Evolutionary conservation across 1,140 invertebrate genomes (phyloP).

Genomic region (Vanessa tameamea): DNA sequence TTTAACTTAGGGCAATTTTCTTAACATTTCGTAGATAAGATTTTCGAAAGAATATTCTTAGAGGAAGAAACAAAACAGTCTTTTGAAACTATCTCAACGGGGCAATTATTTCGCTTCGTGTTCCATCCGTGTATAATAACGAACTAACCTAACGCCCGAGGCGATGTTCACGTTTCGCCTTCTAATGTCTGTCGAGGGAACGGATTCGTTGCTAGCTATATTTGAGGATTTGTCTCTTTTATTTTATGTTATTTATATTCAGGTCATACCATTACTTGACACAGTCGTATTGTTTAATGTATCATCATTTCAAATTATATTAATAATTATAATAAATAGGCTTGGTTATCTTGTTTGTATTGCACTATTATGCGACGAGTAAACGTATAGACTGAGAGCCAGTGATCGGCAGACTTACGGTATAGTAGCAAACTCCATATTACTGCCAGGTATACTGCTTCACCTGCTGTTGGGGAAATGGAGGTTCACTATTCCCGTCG

Average conservation of each 20-base stretch:
- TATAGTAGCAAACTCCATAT: too few relatives aligned
- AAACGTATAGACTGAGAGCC: too few relatives aligned
- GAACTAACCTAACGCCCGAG: conserved; percentile 28
- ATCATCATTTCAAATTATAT: background rate
- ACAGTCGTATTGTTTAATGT: background rate
- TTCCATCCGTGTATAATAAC: conserved; percentile 40
- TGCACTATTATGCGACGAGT: background rate
- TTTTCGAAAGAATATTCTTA: conserved; percentile 26
- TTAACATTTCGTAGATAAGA: conserved; percentile 8
- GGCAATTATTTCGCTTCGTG: conserved; percentile 37
- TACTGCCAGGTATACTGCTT: too few relatives aligned
- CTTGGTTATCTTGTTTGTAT: too few relatives aligned
- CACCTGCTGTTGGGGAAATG: too few relatives aligned
- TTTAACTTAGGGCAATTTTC: conserved; percentile 9
- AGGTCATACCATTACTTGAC: conserved; percentile 1
- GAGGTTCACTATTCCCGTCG: too few relatives aligned
- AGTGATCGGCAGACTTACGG: too few relatives aligned
- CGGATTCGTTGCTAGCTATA: conserved; percentile 23
- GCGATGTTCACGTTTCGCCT: conserved; percentile 37
- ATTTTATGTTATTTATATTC: conserved; percentile 13
- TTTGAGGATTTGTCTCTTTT: conserved; percentile 10
- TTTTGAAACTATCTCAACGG: conserved; percentile 32
- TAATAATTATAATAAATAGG: background rate
- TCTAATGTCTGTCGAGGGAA: conserved; percentile 38
- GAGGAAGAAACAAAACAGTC: conserved; percentile 23